Percentiles rank a stretch among this genome's conserved stretches.
Evolutionary conservation across 2,888 invertebrate species (phyloP).

Genomic region (Drosophila paranaensis): DNA sequence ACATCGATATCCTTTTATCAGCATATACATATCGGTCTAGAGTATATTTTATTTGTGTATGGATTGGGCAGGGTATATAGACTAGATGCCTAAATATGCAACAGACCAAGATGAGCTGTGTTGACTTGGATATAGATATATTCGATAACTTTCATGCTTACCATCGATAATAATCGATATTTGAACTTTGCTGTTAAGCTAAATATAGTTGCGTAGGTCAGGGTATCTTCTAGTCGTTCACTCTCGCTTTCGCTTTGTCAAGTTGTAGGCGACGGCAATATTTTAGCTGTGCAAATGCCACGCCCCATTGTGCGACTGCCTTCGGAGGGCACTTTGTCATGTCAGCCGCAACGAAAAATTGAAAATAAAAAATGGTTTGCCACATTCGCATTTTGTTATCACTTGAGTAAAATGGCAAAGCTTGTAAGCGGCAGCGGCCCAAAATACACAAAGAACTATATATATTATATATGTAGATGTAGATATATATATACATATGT

Average conservation of each 20-base stretch:
- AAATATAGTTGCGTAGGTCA: no score
- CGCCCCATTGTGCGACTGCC: slow-evolving; percentile 32
- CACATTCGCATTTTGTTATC: slow-evolving; percentile 39
- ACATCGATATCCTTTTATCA: slow-evolving; percentile 38
- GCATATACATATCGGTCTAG: slow-evolving; percentile 27
- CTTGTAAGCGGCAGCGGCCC: slow-evolving; percentile 46
- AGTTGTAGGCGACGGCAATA: slow-evolving; percentile 48
- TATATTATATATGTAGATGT: neutral
- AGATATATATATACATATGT: neutral
- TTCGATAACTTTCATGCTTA: no score
- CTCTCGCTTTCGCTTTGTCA: slow-evolving; percentile 9
- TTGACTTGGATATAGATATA: neutral
- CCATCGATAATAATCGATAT: no score
- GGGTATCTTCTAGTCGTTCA: neutral
- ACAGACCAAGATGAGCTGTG: neutral
- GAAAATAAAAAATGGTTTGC: slow-evolving; percentile 73
- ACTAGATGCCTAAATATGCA: neutral
- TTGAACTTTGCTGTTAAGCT: no score
- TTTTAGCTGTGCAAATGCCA: slow-evolving; percentile 56
- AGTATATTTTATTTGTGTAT: slow-evolving; percentile 8
- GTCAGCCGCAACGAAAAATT: slow-evolving; percentile 72
- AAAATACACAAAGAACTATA: slow-evolving; percentile 26
- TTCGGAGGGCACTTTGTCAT: slow-evolving; percentile 76
- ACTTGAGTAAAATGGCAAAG: slow-evolving; percentile 66
- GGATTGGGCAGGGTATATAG: neutral